A percentile compares a stretch with the other conserved stretches of the same genome.
phyloP scores from a whole-genome alignment of 2,113 vertebrate species.

The Semicossyphus pulcher region DNA sequence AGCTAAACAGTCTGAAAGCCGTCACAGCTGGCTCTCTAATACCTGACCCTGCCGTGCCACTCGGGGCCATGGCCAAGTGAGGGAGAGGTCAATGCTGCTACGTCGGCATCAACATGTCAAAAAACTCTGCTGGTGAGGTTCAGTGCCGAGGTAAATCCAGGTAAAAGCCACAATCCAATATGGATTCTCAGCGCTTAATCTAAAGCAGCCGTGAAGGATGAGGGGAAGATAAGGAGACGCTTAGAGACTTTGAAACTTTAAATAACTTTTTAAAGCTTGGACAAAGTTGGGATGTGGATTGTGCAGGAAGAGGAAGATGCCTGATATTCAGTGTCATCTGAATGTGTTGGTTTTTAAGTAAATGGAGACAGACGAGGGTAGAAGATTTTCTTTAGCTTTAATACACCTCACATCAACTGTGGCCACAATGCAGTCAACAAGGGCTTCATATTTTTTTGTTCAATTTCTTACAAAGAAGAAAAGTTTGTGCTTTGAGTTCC shows the following conservation, averaged over 20 bases:
- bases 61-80: conserved; percentile 10
- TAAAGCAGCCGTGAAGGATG: neutral
- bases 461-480: too few relatives aligned
- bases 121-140: neutral
- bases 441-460: neutral
- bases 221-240: neutral
- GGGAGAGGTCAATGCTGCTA: conserved; percentile 25
- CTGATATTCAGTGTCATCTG: neutral
- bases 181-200: neutral
- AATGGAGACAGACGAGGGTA: neutral
- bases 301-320: neutral
- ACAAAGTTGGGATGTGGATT: conserved; percentile 9
- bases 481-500: too few relatives aligned
- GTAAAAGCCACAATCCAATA: neutral
- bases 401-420: neutral
- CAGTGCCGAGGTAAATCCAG: conserved; percentile 8
- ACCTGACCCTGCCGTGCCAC: neutral
- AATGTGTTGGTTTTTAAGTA: neutral
- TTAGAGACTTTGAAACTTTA: neutral
- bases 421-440: neutral
- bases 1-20: conserved; percentile 18
- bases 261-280: neutral
- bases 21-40: conserved; percentile 5
- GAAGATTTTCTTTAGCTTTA: neutral
- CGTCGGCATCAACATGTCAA: neutral